phyloP scores from a whole-genome alignment of 2,888 invertebrate species.

The Dryocosmus kuriphilus region DNA sequence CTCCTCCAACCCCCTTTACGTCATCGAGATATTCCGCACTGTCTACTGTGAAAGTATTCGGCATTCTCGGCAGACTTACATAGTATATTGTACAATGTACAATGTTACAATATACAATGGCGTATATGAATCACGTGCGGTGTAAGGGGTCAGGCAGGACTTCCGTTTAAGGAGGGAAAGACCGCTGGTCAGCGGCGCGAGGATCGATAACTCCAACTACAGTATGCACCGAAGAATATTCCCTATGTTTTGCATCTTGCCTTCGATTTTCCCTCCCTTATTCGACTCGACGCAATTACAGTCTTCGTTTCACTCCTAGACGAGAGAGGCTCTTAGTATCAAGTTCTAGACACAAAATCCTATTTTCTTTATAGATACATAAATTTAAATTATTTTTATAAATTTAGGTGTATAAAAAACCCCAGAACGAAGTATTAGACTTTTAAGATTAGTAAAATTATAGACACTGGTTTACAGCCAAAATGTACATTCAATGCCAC shows the following conservation, averaged over 20 bases:
- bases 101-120: constrained; percentile 48
- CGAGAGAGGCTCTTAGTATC: constrained; percentile 23
- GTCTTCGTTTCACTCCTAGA: constrained; percentile 5
- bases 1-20: background rate
- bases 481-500: too few relatives aligned
- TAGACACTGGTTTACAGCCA: too few relatives aligned
- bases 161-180: constrained; percentile 69
- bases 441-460: background rate
- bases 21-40: constrained; percentile 43
- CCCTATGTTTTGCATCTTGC: constrained; percentile 43
- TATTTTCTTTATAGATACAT: background rate
- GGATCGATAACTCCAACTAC: constrained; percentile 54
- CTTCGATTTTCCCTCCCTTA: constrained; percentile 53
- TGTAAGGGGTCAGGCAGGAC: constrained; percentile 62
- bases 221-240: constrained; percentile 18
- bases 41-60: constrained; percentile 47
- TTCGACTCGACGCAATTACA: constrained; percentile 40
- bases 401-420: background rate
- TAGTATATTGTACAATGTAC: background rate
- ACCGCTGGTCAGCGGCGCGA: constrained; percentile 72
- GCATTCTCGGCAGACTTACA: background rate
- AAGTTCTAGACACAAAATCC: background rate
- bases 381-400: background rate
- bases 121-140: constrained; percentile 67
- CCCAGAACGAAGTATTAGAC: background rate